Base-by-base conservation (phyloP, 2,113 vertebrate genomes). In the Climacteris rufus region DNA sequence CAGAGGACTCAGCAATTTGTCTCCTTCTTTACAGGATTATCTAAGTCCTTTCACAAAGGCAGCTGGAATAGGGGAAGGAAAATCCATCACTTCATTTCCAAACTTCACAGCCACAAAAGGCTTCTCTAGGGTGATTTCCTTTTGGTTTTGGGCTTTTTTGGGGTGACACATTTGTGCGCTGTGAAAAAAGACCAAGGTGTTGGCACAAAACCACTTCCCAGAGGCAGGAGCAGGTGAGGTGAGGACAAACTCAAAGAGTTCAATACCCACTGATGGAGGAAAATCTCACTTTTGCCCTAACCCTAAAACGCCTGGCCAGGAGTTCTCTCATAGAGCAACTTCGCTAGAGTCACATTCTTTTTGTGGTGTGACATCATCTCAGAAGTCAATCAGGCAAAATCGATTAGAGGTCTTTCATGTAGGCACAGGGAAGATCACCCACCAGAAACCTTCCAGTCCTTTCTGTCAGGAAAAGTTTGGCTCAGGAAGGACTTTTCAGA, bases 121-220 rank as follows among this genome's bases (percentile, higher is more conserved):
- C 25, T 74, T n/a, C 3, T 80, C 17, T 24, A 44, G 16, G 15
- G 24, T 13, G 13, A 61, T 80, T 35, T 87, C 18, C 8, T 37
- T 57, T 54, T 15, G 5, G 2, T 39, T 39, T 52, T 25, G 30
- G 49, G 11, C 2, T 15, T 12, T 57, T 76, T 23, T 6, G 5
- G 31, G 9, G 14, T 50, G 39, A 8, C 2, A 3, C 4, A 17
- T 11, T 13, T 49, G 35, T 72, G 40, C 10, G 27, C 15, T 57
- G 23, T 45, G 70, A 57, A 20, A 30, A 42, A 54, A 63, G 52
- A 23, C 35, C 39, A 17, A 57, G 21, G 10, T 20, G 17, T 25
- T 5, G 5, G 19, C 10, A 52, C 35, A 31, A 9, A 33, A 11
- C 4, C 1, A 3, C 27, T 31, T 30, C 30, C 8, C 0, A 5